Evolutionary conservation across 64 coral and sea anemone species (phyloP).

Genomic region (Catalaphyllia jardinei): DNA sequence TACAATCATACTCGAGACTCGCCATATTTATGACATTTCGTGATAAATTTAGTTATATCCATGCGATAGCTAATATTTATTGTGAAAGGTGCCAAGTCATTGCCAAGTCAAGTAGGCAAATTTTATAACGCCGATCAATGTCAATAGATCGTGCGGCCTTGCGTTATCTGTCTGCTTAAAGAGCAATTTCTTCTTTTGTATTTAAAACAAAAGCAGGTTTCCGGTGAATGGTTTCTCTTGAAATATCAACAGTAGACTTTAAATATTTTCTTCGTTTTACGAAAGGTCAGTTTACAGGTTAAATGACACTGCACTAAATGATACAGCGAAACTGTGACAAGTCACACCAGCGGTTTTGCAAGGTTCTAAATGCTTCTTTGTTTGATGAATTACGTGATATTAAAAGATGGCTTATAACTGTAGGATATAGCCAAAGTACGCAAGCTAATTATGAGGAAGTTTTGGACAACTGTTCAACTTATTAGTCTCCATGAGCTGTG

Average conservation of each 20-base stretch:
- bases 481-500: no score
- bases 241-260: not conserved
- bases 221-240: not conserved
- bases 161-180: not conserved
- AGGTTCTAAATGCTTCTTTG: no score
- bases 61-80: not conserved
- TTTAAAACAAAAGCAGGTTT: constrained; percentile 9
- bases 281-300: no score
- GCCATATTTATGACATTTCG: not conserved
- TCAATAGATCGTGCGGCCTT: not conserved
- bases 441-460: no score
- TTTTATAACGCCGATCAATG: not conserved
- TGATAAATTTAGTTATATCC: not conserved
- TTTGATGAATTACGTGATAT: no score
- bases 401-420: no score
- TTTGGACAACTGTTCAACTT: no score
- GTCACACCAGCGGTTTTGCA: no score
- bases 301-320: no score
- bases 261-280: not conserved
- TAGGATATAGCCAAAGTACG: no score
- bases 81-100: not conserved
- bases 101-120: not conserved
- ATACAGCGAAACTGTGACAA: no score
- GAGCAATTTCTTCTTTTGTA: constrained; percentile 4
- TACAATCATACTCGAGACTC: not conserved